Base-by-base conservation (phyloP, 2,113 vertebrate species). In the Notothenia coriiceps region DNA sequence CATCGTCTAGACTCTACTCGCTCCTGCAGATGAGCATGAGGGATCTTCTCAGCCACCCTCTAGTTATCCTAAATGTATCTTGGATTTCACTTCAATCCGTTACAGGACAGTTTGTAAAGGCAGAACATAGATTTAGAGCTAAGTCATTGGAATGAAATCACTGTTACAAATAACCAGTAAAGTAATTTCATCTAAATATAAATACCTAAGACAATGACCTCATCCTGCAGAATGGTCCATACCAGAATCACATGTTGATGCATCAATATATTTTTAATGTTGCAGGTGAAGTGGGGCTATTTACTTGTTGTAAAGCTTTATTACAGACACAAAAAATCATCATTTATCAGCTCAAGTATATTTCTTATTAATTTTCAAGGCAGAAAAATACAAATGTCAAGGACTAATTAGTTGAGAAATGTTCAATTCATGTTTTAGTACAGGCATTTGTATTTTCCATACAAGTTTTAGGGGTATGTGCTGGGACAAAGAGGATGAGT, bases 1-100 rank as follows among this genome's bases (percentile, higher is more conserved):
- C 85, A 91, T 83, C 7, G 0, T 15, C 14, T 61, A 12, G 25
- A 25, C 25, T 25, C 25, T 25, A 25, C 68, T 67, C 56, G 18
- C 33, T 54, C 10, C 35, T 70, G 43, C 49, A 22, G 35, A 57
- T n/a, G 22, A 46, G 13, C 3, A 0, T 33, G 52, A 43, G 44
- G 35, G 43, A 25, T 18, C 10, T 18, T 46, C 43, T 44, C 3
- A 29, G 14, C 10, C 66, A n/a, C 13, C 7, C 1, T 18, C 9
- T 50, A 9, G 33, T 65, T 40, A 2, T 20, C n/a, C 10, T 22
- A 33, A 46, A 33, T 79, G 1, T 44, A 8, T 47, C 11, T 17
- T 22, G 6, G 70, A 43, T 43, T 25, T 20, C 7, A 15, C 17
- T n/a, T 63, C 11, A 3, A n/a, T 40, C 20, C 12, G 10, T 49